A percentile compares a stretch with the other conserved stretches of the same genome.
Conservation (phyloP, 2,888 invertebrate genomes). For the Euplexia lucipara region DNA sequence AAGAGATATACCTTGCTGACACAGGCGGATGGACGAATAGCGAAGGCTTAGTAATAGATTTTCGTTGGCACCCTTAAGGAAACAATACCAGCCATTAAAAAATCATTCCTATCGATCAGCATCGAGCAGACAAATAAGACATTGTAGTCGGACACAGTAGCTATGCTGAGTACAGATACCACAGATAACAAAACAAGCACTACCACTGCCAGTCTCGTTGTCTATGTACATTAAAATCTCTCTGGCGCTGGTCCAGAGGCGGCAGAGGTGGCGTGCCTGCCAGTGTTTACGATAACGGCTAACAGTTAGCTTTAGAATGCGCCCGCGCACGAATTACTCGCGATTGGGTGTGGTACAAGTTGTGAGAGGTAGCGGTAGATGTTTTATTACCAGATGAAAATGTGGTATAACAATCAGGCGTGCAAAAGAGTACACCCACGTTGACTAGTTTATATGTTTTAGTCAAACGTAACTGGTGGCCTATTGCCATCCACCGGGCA, state of each 20-base stretch:
- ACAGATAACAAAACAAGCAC: conserved; percentile 25
- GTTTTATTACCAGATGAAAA: background rate
- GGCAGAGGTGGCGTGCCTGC: conserved; percentile 51
- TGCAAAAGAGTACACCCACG: no score
- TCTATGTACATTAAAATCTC: conserved; percentile 36
- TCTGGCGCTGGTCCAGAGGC: conserved; percentile 56
- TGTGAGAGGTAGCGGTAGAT: background rate
- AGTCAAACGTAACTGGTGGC: no score
- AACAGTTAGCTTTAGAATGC: conserved; percentile 57
- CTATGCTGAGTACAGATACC: background rate
- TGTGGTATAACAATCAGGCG: no score
- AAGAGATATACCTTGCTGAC: no score
- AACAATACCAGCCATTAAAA: no score
- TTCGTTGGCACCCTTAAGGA: no score
- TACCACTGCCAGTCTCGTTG: background rate
- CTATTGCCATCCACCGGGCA: no score
- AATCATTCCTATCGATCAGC: background rate
- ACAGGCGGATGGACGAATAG: no score
- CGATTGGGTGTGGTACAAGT: conserved; percentile 9
- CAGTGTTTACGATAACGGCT: conserved; percentile 68
- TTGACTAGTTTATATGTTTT: no score
- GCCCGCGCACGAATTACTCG: conserved; percentile 42
- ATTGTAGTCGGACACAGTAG: background rate
- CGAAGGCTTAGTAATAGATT: no score
- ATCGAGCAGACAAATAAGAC: background rate